Evolutionary conservation across 64 coral and sea anemone genomes (phyloP).

Genomic region (Hydrozoanthus tunicans): DNA sequence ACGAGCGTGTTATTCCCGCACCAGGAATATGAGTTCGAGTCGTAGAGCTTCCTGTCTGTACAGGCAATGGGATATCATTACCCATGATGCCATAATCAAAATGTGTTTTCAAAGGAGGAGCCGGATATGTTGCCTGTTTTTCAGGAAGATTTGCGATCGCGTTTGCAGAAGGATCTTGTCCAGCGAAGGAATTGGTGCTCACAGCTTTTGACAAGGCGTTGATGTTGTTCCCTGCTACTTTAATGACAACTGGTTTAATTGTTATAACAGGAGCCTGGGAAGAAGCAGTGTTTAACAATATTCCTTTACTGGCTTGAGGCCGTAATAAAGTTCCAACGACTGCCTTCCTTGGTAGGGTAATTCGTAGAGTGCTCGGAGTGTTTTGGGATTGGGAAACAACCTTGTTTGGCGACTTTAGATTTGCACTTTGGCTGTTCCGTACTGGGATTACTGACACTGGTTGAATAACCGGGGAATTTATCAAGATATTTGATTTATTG

Average conservation of each 20-base stretch:
- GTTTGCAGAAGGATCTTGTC: neutral
- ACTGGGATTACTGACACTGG: neutral
- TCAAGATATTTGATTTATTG: neutral
- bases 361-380: constrained; percentile 1
- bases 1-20: neutral
- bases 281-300: neutral
- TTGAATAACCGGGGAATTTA: neutral
- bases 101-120: neutral
- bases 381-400: neutral
- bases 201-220: constrained; percentile 38
- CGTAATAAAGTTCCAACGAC: neutral
- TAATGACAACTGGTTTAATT: constrained; percentile 44
- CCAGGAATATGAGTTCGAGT: constrained; percentile 47
- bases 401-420: neutral
- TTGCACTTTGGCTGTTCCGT: neutral
- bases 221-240: neutral
- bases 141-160: neutral
- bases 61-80: constrained; percentile 18
- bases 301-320: neutral
- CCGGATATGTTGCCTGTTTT: neutral
- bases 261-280: constrained; percentile 11
- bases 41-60: neutral
- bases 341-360: neutral
- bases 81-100: constrained; percentile 42
- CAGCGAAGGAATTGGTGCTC: neutral